Conservation (phyloP, 1,140 invertebrate species). For the Cydia amplana region DNA sequence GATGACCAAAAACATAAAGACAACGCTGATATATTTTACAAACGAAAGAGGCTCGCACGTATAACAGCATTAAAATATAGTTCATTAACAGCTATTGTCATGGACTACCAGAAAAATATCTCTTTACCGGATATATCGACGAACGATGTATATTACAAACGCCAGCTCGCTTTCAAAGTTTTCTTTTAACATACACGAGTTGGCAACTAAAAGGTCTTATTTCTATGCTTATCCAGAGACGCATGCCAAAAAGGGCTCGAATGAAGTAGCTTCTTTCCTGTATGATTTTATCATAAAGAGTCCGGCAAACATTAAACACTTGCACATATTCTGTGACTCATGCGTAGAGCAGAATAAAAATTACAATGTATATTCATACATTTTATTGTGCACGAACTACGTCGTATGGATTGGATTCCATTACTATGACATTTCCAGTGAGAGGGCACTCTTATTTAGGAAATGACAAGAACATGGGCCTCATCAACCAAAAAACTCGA, state of each 20-base stretch:
- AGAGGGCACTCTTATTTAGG: constrained; percentile 36
- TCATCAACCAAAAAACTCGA: constrained; percentile 44
- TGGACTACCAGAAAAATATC: constrained; percentile 21
- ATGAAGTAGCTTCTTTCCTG: neutral
- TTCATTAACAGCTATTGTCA: neutral
- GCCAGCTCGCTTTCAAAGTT: neutral
- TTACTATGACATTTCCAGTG: constrained; percentile 38
- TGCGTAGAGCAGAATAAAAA: neutral
- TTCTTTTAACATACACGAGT: constrained; percentile 20
- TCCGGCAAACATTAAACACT: too few species aligned
- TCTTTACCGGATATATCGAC: constrained; percentile 2
- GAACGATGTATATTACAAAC: constrained; percentile 24
- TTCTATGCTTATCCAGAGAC: constrained; percentile 10
- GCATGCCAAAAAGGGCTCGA: constrained; percentile 17
- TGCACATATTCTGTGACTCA: too few species aligned
- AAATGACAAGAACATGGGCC: constrained; percentile 48
- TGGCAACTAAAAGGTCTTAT: neutral
- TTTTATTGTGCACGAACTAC: constrained; percentile 35
- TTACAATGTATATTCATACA: constrained; percentile 24
- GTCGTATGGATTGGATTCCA: constrained; percentile 40
- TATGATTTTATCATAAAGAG: too few species aligned
- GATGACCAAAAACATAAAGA: too few species aligned
- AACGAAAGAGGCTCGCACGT: too few species aligned
- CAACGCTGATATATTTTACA: too few species aligned
- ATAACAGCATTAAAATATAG: too few species aligned